A percentile compares a stretch with the other conserved stretches of the same genome.
Conservation (phyloP, 1,140 invertebrate species). For the Pygmarrhopalites habei region DNA sequence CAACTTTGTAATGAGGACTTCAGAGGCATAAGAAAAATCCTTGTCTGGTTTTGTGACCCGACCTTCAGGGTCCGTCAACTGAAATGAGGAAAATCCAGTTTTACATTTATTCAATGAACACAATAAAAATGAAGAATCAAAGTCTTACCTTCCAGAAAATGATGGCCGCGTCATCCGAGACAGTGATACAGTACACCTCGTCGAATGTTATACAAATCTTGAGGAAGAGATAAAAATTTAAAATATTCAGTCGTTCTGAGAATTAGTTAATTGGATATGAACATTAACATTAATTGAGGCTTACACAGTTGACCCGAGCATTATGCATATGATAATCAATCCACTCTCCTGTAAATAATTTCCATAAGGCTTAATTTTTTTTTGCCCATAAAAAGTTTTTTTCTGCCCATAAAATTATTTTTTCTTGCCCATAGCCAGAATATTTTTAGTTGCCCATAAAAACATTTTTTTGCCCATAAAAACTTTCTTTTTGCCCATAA, state of each 20-base stretch:
- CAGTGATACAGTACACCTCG: slow-evolving; percentile 67
- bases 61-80: slow-evolving; percentile 66
- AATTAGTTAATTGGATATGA: background rate
- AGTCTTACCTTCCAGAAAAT: slow-evolving; percentile 83
- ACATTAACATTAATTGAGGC: background rate
- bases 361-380: too few species aligned
- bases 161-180: slow-evolving; percentile 65
- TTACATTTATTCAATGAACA: too few species aligned
- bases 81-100: too few species aligned
- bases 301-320: slow-evolving; percentile 49
- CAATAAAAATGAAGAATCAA: too few species aligned
- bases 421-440: too few species aligned
- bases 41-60: slow-evolving; percentile 61
- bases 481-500: too few species aligned
- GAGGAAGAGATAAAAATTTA: background rate
- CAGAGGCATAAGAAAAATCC: slow-evolving; percentile 65
- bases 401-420: too few species aligned
- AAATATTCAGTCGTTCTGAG: background rate
- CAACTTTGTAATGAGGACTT: slow-evolving; percentile 53
- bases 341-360: too few species aligned
- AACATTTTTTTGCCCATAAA: too few species aligned
- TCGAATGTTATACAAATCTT: slow-evolving; percentile 54
- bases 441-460: too few species aligned
- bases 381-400: too few species aligned
- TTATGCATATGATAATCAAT: slow-evolving; percentile 64